Evolutionary conservation across 2,113 vertebrate species (phyloP).

Genomic region (Pseudorectes ferrugineus): DNA sequence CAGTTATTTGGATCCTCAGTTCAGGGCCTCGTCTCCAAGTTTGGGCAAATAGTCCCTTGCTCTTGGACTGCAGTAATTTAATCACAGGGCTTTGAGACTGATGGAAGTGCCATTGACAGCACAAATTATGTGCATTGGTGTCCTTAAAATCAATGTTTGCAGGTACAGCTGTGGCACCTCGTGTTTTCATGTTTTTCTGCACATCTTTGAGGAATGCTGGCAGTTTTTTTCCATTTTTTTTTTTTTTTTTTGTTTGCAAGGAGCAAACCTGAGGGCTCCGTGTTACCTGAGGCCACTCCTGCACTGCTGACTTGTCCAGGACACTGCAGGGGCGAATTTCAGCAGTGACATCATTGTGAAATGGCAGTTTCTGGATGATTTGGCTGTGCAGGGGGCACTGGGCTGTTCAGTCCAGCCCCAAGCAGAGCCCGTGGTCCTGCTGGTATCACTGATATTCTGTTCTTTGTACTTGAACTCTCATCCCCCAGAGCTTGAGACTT

Average conservation of each 20-base stretch:
- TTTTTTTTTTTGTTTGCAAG: neutral
- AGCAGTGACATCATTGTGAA: neutral
- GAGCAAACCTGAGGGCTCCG: neutral
- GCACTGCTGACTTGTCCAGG: neutral
- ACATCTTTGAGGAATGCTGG: neutral
- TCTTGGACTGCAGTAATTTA: neutral
- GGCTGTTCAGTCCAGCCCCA: neutral
- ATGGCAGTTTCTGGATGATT: neutral
- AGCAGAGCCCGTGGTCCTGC: neutral
- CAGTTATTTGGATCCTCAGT: neutral
- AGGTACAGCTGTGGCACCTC: neutral
- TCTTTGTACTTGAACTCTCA: neutral
- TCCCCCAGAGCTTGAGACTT: neutral
- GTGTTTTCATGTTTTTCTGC: neutral
- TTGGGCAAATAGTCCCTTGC: neutral
- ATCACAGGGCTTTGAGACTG: neutral
- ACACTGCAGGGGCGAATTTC: neutral
- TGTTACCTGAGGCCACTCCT: neutral
- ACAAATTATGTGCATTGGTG: neutral
- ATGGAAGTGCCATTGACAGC: neutral
- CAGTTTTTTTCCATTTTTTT: accelerated
- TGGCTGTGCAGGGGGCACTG: neutral
- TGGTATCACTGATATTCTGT: neutral
- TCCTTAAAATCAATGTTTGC: neutral
- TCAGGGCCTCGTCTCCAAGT: neutral